Evolutionary conservation across 2,797 vertebrate genomes (phyloP).

Genomic region (Chaenodraco wilsoni): DNA sequence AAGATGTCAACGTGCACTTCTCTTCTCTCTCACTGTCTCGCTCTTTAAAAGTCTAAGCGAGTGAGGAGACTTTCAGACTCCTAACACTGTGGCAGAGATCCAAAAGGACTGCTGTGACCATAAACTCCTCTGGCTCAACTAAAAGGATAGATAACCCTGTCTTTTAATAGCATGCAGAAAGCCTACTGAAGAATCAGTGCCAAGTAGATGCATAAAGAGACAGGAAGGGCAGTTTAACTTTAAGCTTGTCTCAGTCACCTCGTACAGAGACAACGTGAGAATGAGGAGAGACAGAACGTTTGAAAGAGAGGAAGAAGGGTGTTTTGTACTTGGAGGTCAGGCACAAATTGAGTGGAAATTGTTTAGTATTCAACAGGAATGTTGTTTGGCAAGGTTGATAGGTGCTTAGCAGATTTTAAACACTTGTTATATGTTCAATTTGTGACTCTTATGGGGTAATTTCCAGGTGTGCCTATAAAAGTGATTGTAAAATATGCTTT

Average conservation of each 20-base stretch:
- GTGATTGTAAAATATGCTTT: slow-evolving; percentile 50
- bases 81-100: slow-evolving; percentile 63
- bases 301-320: not conserved
- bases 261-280: slow-evolving; percentile 39
- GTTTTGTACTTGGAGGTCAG: slow-evolving; percentile 37
- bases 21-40: slow-evolving; percentile 34
- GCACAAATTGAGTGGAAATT: slow-evolving; percentile 23
- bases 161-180: slow-evolving; percentile 61
- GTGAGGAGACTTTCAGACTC: slow-evolving; percentile 44
- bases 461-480: slow-evolving; percentile 68
- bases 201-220: slow-evolving; percentile 21
- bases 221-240: slow-evolving; percentile 16
- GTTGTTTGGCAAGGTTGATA: slow-evolving; percentile 34
- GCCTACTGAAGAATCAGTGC: slow-evolving; percentile 33
- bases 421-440: slow-evolving; percentile 60
- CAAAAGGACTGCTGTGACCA: slow-evolving; percentile 59
- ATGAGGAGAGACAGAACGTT: slow-evolving; percentile 37
- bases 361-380: slow-evolving; percentile 32
- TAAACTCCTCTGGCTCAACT: slow-evolving; percentile 49
- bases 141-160: slow-evolving; percentile 62
- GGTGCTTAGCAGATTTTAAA: slow-evolving; percentile 53
- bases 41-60: slow-evolving; percentile 42
- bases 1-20: slow-evolving; percentile 62
- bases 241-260: slow-evolving; percentile 37
- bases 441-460: slow-evolving; percentile 54